A percentile compares a stretch with the other conserved stretches of the same genome.
Evolutionary conservation across 2,113 vertebrate genomes (phyloP).

Genomic region (Candoia aspera): DNA sequence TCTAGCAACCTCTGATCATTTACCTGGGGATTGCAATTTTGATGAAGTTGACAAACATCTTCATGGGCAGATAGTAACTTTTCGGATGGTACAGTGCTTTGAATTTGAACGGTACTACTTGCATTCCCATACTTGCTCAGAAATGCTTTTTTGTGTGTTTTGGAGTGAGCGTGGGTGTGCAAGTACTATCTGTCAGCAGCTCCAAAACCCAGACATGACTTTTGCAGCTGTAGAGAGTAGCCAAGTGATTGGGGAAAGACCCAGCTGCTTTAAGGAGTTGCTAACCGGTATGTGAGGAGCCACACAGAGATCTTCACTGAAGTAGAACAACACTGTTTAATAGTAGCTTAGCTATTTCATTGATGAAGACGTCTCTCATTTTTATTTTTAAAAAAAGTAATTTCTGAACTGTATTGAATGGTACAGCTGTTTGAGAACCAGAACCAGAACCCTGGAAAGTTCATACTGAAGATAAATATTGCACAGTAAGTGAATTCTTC

Average conservation of each 20-base stretch:
- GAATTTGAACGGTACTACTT: not conserved
- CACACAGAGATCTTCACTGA: not conserved
- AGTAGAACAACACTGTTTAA: not conserved
- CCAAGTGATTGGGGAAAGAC: not conserved
- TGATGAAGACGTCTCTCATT: not conserved
- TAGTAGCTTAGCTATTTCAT: not conserved
- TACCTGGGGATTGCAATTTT: not conserved
- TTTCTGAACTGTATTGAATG: not conserved
- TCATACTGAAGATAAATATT: conserved; percentile 8
- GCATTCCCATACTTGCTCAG: not conserved
- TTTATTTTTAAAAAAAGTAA: not conserved
- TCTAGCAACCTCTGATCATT: not conserved
- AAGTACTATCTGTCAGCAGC: not conserved
- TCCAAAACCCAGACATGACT: not conserved
- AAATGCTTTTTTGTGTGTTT: not conserved
- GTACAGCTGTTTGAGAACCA: not conserved
- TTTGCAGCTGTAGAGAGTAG: not conserved
- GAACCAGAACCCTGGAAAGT: not conserved
- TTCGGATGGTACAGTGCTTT: not conserved
- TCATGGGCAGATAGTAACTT: not conserved
- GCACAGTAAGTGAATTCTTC: not conserved
- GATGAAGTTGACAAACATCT: not conserved
- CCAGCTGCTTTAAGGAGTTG: not conserved
- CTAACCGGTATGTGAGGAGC: not conserved
- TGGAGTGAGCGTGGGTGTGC: not conserved